Evolutionary conservation across 2,797 vertebrate species (phyloP).

Genomic region (Tenualosa thibaudeaui): DNA sequence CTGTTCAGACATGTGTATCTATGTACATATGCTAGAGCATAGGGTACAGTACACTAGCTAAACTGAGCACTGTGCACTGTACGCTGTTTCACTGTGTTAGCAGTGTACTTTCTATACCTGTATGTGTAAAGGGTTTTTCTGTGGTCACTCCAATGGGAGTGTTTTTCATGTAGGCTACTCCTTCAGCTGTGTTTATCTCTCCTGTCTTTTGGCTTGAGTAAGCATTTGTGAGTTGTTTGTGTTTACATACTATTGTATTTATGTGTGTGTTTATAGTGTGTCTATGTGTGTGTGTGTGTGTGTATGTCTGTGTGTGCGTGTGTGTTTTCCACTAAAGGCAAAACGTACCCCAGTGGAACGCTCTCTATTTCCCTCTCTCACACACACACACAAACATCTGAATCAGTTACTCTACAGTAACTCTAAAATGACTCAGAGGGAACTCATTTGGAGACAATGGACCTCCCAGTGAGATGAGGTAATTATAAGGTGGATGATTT

Average conservation of each 20-base stretch:
- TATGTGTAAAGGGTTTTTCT: neutral
- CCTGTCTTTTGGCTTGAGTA: neutral
- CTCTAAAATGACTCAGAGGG: no score
- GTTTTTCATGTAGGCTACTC: neutral
- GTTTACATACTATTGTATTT: no score
- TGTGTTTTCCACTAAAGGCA: neutral
- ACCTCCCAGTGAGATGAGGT: no score
- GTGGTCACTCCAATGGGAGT: neutral
- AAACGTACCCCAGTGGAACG: no score
- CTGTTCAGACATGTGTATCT: neutral
- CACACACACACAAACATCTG: no score
- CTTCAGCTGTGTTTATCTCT: neutral
- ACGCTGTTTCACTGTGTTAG: neutral
- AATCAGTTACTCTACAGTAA: no score
- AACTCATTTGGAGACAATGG: no score
- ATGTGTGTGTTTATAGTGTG: neutral
- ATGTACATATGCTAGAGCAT: neutral
- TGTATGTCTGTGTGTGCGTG: neutral
- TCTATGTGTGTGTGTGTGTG: neutral
- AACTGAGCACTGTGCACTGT: neutral
- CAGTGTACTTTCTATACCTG: neutral
- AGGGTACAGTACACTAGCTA: no score
- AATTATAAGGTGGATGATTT: neutral
- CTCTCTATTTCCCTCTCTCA: no score
- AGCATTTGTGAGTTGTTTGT: neutral